Percentiles rank a stretch among this genome's conserved stretches.
These are phyloP conservation scores for Sitta carolinensis DNA, from an alignment of 2,797 vertebrate genomes.

Conservation along the genomic window DNA sequence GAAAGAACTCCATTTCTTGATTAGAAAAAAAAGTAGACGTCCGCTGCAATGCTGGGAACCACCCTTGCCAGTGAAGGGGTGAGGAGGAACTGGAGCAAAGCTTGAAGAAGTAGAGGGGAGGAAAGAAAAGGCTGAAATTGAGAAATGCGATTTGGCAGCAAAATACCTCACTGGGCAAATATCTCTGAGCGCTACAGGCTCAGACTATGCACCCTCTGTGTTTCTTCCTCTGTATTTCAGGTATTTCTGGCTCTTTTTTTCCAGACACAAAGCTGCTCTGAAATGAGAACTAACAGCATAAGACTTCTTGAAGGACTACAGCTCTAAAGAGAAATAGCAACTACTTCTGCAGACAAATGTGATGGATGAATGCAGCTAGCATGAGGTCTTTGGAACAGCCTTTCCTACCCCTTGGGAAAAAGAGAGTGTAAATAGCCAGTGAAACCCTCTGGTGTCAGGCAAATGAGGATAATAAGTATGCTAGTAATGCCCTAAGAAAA, in stretches of 20 bases:
- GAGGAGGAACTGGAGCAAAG: background rate
- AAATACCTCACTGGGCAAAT: background rate
- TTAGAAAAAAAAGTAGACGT: background rate
- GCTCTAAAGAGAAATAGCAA: background rate
- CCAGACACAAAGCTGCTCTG: background rate
- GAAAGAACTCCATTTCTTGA: background rate
- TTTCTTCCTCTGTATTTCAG: background rate
- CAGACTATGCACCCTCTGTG: accelerated
- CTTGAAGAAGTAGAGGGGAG: background rate
- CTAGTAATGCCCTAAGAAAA: slow-evolving; percentile 3
- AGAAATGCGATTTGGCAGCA: background rate
- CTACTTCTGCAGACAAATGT: background rate
- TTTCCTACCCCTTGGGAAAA: background rate
- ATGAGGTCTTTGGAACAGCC: background rate
- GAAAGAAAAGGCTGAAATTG: background rate
- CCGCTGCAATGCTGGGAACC: background rate
- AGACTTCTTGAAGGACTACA: background rate
- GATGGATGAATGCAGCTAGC: background rate
- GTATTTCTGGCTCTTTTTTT: background rate
- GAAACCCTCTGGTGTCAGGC: background rate
- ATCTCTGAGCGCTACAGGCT: background rate
- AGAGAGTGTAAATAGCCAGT: background rate
- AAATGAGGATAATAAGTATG: background rate
- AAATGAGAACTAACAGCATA: background rate
- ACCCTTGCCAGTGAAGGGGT: background rate